A percentile compares a stretch with the other conserved stretches of the same genome.
Conservation (phyloP, 1,140 invertebrate species). For the Uloborus diversus region DNA sequence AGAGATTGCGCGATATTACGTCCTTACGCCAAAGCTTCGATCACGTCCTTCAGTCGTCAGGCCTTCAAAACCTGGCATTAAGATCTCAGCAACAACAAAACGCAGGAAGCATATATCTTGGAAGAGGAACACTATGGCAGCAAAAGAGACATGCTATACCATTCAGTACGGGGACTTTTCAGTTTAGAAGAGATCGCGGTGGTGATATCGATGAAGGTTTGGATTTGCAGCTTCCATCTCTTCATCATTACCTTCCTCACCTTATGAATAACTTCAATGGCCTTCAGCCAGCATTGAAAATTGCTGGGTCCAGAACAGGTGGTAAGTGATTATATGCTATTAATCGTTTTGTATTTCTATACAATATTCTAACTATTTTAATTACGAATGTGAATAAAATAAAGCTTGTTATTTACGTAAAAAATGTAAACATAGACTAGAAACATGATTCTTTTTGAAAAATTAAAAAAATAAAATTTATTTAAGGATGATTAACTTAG, state of each 20-base stretch:
- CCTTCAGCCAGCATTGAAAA: slow-evolving; percentile 76
- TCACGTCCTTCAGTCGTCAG: slow-evolving; percentile 60
- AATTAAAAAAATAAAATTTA: no score
- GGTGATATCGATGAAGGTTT: slow-evolving; percentile 46
- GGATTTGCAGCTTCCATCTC: slow-evolving; percentile 72
- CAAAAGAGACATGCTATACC: slow-evolving; percentile 59
- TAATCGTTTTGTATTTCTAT: no score
- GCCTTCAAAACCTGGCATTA: slow-evolving; percentile 67
- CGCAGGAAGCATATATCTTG: slow-evolving; percentile 41
- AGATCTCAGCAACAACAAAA: slow-evolving; percentile 17
- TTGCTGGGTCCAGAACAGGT: slow-evolving; percentile 45
- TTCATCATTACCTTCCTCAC: slow-evolving; percentile 88
- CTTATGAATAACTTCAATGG: slow-evolving; percentile 82
- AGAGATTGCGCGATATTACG: slow-evolving; percentile 76
- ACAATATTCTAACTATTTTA: no score
- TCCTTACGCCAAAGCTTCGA: slow-evolving; percentile 65
- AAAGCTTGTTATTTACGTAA: no score
- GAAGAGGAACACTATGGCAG: slow-evolving; percentile 54
- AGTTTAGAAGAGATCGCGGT: not conserved
- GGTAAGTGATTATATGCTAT: slow-evolving; percentile 12
- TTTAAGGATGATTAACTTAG: no score
- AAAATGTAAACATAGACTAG: no score
- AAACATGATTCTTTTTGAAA: no score
- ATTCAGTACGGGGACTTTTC: not conserved
- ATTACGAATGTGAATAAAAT: no score